Percentiles rank a stretch among this genome's conserved stretches.
Conservation (phyloP, 2,797 vertebrate species). For the Coranthus polyacanthus region DNA sequence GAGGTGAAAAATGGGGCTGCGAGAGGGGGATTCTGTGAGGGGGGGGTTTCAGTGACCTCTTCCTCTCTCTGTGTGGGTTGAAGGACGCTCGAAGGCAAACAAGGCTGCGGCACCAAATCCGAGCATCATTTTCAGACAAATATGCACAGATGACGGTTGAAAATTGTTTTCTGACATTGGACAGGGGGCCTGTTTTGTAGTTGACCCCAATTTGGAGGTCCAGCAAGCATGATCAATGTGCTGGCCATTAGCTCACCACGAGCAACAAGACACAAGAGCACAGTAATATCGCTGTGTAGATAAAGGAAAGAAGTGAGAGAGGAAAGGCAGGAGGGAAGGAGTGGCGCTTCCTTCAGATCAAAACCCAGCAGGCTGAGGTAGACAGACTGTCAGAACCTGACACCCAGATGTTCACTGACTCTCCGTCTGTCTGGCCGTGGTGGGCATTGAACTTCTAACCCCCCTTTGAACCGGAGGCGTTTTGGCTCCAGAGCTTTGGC, state of each 20-base stretch:
- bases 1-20: conserved; percentile 41
- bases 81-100: conserved; percentile 64
- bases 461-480: conserved; percentile 52
- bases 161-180: conserved; percentile 55
- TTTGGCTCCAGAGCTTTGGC: conserved; percentile 50
- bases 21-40: conserved; percentile 6
- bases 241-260: conserved; percentile 73
- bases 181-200: conserved; percentile 72
- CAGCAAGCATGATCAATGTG: conserved; percentile 81
- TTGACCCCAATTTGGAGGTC: conserved; percentile 87
- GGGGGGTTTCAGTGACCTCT: conserved; percentile 57
- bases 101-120: conserved; percentile 40
- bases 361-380: conserved; percentile 59
- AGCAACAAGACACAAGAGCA: conserved; percentile 52
- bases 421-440: conserved; percentile 61
- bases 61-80: conserved; percentile 47
- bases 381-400: conserved; percentile 74
- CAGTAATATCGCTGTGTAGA: conserved; percentile 41
- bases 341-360: conserved; percentile 55
- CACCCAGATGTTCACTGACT: conserved; percentile 57
- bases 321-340: conserved; percentile 38
- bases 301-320: conserved; percentile 16
- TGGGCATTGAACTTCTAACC: conserved; percentile 67
- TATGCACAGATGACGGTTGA: conserved; percentile 55
- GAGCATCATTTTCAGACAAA: conserved; percentile 38